phyloP scores from a whole-genome alignment of 2,113 vertebrate genomes.

The Oncorhynchus tshawytscha region DNA sequence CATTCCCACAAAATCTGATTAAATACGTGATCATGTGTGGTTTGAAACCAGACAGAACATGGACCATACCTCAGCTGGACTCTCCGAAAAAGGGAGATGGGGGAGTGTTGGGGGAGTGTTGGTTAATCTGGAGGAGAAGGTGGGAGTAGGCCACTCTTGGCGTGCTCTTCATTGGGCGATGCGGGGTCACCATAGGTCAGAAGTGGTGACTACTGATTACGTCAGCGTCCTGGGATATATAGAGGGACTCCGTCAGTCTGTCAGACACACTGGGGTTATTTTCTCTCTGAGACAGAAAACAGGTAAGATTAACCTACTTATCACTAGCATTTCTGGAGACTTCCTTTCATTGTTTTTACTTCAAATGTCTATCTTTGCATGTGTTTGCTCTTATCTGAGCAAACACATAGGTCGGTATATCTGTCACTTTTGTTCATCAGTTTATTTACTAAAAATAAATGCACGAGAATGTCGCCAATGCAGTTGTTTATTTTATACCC shows the following conservation, averaged over 20 bases:
- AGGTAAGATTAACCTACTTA: constrained; percentile 55
- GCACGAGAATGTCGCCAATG: neutral
- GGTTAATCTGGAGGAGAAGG: neutral
- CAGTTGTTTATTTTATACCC: neutral
- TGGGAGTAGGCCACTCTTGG: neutral
- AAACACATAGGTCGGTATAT: neutral
- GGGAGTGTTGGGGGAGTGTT: neutral
- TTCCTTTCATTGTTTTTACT: neutral
- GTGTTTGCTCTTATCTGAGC: too few species aligned
- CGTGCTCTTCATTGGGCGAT: neutral
- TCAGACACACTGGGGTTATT: constrained; percentile 31
- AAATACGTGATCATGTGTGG: too few species aligned
- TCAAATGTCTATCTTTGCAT: neutral
- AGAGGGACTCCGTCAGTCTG: constrained; percentile 28
- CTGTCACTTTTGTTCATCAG: neutral
- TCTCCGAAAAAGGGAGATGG: too few species aligned
- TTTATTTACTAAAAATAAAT: neutral
- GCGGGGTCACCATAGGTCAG: constrained; percentile 56
- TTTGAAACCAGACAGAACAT: neutral
- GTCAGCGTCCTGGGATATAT: constrained; percentile 64
- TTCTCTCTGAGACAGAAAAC: constrained; percentile 34
- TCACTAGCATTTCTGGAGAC: neutral
- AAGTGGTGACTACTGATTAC: constrained; percentile 38
- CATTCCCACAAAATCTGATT: too few species aligned
- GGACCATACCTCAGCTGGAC: neutral